Evolutionary conservation across 2,113 vertebrate species (phyloP), one percentile per base, ranked within the genome.

Genomic region (Tympanuchus pallidicinctus): DNA sequence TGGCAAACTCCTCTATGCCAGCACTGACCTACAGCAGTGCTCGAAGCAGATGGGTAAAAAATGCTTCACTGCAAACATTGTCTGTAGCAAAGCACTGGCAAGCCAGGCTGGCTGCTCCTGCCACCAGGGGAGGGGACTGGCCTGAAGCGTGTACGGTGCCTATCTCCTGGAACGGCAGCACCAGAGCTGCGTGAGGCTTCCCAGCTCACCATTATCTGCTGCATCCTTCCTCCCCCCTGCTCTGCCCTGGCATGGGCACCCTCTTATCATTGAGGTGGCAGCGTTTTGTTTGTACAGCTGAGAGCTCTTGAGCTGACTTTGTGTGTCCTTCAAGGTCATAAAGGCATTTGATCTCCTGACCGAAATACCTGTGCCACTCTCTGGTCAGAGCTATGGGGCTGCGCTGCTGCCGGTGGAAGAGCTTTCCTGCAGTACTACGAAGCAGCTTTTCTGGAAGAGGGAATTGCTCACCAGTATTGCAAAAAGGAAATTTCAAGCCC

Each of bases 181-280:
- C 66, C 69, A 69, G 82, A 61, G 76, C 77, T 83, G 86, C 82
- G 70, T 21, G 3, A 0, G 0, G 88, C 50, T 80, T 24, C 42
- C 14, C 0, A 0, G 3, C 38, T 25, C 52, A 7, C 27, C 65
- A 17, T 72, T 96, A 95, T 94, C 96, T 72, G 73, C 86, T 60
- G 5, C 38, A 90, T 84, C 76, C 93, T 72, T 63, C 67, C 30
- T 3, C 47, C 66, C 40, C 43, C 30, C n/a, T 18, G 28, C 56
- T 90, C n/a, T 92, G 73, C 69, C 69, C 43, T 93, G 95, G 93
- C 92, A 96, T 5, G 42, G 70, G 52, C 82, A 86, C 86, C 73
- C 76, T 86, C 69, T 93, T 96, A 96, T 93, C 93, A 78, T 20
- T 18, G 73, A 67, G 57, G 63, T 94, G 93, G 73, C 93, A 90